A percentile compares a stretch with the other conserved stretches of the same genome.
phyloP scores from a whole-genome alignment of 35 echinoderm and acorn worm genomes.

The Hemicentrotus pulcherrimus region DNA sequence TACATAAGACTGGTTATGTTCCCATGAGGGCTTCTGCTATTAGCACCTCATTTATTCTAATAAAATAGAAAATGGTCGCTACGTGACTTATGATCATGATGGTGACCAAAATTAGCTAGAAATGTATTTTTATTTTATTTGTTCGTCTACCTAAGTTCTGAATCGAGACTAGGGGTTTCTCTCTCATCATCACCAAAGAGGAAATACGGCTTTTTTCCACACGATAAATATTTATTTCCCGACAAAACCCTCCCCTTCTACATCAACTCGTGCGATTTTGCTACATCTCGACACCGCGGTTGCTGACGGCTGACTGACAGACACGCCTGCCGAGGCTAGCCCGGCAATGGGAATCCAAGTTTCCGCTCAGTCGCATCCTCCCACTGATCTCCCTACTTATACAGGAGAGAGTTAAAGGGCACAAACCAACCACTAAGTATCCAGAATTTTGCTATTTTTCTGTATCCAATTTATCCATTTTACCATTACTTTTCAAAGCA shows the following conservation, averaged over 20 bases:
- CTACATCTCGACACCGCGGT: not conserved
- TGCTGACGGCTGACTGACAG: constrained; percentile 23
- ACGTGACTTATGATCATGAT: too few species aligned
- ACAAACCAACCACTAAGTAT: not conserved
- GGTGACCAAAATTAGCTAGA: too few species aligned
- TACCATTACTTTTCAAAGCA: not conserved
- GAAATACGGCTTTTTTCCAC: constrained; percentile 26
- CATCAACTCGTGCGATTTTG: constrained; percentile 13
- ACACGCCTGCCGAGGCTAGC: not conserved
- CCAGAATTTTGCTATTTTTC: not conserved
- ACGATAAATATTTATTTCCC: constrained; percentile 38
- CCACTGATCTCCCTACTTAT: not conserved
- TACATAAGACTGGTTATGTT: too few species aligned
- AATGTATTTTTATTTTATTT: not conserved
- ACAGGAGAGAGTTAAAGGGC: not conserved
- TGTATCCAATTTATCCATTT: not conserved
- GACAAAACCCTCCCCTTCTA: not conserved
- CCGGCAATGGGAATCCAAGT: not conserved
- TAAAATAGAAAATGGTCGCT: too few species aligned
- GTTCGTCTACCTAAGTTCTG: not conserved
- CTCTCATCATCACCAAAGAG: constrained; percentile 20
- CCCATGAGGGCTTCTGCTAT: too few species aligned
- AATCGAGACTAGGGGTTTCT: not conserved
- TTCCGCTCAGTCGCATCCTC: constrained; percentile 21
- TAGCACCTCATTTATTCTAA: too few species aligned